phyloP scores from a whole-genome alignment of 2,113 vertebrate genomes.

The Sebastes schlegelii region DNA sequence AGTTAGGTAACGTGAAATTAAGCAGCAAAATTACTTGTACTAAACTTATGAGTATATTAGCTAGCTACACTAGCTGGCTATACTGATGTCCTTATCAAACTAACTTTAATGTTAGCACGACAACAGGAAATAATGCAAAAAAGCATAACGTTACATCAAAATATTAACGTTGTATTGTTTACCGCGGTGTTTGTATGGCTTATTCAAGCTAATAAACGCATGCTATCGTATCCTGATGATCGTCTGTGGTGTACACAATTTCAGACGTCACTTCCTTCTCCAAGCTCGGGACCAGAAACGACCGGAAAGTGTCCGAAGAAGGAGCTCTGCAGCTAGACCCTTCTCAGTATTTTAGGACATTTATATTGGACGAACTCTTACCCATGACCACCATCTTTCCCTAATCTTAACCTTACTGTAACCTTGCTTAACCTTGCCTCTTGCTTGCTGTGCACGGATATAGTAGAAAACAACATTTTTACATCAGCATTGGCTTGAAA shows the following conservation, averaged over 20 bases:
- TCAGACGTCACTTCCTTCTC: not conserved
- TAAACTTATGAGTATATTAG: too few relatives aligned
- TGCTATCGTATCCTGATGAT: not conserved
- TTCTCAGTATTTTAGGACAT: not conserved
- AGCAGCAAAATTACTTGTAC: too few relatives aligned
- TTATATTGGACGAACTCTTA: too few relatives aligned
- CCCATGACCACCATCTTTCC: too few relatives aligned
- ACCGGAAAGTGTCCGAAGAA: too few relatives aligned
- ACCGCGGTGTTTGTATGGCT: not conserved
- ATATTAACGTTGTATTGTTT: not conserved
- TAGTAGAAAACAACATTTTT: not conserved
- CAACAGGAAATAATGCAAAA: too few relatives aligned
- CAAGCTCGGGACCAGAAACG: not conserved
- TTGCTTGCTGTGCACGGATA: not conserved
- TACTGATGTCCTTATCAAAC: too few relatives aligned
- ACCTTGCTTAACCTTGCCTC: too few relatives aligned
- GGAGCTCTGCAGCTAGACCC: not conserved
- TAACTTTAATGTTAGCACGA: too few relatives aligned
- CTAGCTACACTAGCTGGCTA: too few relatives aligned
- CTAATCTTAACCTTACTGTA: not conserved
- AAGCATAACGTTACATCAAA: not conserved
- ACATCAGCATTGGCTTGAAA: not conserved
- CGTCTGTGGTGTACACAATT: not conserved
- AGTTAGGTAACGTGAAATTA: too few relatives aligned
- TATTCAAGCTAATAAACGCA: not conserved